These are phyloP conservation scores for Ailuropoda melanoleuca DNA, from an alignment of 2,113 vertebrate genomes.

Conservation along the genomic window DNA sequence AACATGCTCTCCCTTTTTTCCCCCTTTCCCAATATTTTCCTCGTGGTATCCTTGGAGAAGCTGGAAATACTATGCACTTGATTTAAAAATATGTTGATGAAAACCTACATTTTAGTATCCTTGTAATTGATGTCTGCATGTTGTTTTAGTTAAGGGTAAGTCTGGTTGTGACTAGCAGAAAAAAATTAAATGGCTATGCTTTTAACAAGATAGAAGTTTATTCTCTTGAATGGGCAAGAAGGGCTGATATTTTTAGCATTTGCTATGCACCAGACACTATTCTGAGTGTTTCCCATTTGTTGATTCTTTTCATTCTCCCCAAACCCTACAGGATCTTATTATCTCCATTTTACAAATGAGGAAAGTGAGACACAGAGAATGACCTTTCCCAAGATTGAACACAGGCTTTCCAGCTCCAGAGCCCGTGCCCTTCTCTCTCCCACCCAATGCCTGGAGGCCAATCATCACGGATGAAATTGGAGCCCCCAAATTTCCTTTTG, in stretches of 20 bases:
- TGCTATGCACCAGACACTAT: neutral
- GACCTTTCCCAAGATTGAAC: neutral
- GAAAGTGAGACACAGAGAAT: neutral
- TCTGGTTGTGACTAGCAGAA: neutral
- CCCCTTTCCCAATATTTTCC: neutral
- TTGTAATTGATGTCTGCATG: neutral
- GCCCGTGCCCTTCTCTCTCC: too few species aligned
- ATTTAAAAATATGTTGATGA: neutral
- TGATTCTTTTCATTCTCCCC: neutral
- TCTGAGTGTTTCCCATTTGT: neutral
- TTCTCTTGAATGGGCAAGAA: neutral
- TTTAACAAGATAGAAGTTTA: neutral
- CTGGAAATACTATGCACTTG: neutral
- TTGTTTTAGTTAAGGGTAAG: neutral
- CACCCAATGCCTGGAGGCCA: neutral
- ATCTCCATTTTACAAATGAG: neutral
- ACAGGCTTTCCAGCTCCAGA: neutral
- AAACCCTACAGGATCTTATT: neutral
- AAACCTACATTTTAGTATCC: neutral
- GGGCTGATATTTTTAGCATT: neutral
- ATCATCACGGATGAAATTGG: rapidly evolving
- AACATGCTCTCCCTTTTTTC: neutral
- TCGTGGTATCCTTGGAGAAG: neutral
- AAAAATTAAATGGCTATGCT: neutral
- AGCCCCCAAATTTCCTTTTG: neutral